Evolutionary conservation across 2,797 vertebrate genomes (phyloP).

Genomic region (Megalops cyprinoides): DNA sequence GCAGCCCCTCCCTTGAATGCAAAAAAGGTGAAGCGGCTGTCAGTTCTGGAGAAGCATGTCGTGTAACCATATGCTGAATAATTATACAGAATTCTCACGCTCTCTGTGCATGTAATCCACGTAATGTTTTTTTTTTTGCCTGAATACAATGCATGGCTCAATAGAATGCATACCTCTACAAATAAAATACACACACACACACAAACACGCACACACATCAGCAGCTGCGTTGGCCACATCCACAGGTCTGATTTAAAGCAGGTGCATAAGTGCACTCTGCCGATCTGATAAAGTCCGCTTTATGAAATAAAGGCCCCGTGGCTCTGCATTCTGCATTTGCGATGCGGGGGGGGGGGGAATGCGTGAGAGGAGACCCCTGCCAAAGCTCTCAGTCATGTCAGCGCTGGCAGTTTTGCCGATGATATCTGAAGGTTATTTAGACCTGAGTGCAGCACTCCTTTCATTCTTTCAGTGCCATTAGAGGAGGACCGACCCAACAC

Average conservation of each 20-base stretch:
- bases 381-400: background rate
- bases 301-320: background rate
- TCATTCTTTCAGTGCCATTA: background rate
- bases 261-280: background rate
- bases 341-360: background rate
- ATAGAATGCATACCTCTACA: no score
- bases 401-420: background rate
- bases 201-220: background rate
- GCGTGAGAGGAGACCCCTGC: background rate
- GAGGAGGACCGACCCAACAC: background rate
- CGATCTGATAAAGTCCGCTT: background rate
- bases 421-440: background rate
- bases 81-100: background rate
- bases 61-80: background rate
- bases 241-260: background rate
- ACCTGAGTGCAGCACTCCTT: background rate
- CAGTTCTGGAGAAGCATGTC: background rate
- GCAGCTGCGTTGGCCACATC: background rate
- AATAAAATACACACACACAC: background rate
- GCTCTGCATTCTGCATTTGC: background rate
- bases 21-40: background rate
- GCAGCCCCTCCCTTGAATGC: background rate
- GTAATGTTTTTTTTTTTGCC: no score
- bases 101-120: no score
- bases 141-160: no score